Evolutionary conservation across 2,113 vertebrate species (phyloP).

Genomic region (Bos javanicus): DNA sequence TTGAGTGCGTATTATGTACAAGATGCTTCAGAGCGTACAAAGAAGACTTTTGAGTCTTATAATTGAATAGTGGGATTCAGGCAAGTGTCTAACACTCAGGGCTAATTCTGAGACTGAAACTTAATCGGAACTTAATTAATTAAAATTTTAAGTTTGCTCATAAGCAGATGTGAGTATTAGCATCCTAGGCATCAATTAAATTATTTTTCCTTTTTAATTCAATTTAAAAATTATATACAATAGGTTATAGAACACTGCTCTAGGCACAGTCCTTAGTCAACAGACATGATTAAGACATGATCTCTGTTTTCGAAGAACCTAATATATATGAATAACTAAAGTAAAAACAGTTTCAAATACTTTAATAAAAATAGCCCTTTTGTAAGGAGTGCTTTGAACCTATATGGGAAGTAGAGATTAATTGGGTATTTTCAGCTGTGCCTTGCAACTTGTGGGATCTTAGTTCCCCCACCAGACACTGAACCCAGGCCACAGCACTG

Average conservation of each 20-base stretch:
- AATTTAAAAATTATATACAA: background rate
- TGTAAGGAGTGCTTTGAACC: background rate
- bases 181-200: background rate
- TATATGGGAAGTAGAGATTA: background rate
- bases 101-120: slow-evolving; percentile 14
- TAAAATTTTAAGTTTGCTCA: slow-evolving; percentile 35
- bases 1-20: background rate
- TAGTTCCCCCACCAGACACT: background rate
- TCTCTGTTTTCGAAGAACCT: background rate
- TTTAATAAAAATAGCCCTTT: slow-evolving; percentile 23
- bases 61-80: background rate
- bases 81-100: background rate
- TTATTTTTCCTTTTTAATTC: slow-evolving; percentile 16
- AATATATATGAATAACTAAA: background rate
- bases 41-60: background rate
- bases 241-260: background rate
- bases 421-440: background rate
- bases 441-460: background rate
- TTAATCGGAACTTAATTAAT: slow-evolving; percentile 4
- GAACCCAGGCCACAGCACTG: background rate
- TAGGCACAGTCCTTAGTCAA: background rate
- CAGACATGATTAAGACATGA: background rate
- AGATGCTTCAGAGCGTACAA: background rate
- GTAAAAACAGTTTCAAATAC: background rate
- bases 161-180: background rate